Conservation (phyloP, 2,113 vertebrate species). For the Tachycineta bicolor region DNA sequence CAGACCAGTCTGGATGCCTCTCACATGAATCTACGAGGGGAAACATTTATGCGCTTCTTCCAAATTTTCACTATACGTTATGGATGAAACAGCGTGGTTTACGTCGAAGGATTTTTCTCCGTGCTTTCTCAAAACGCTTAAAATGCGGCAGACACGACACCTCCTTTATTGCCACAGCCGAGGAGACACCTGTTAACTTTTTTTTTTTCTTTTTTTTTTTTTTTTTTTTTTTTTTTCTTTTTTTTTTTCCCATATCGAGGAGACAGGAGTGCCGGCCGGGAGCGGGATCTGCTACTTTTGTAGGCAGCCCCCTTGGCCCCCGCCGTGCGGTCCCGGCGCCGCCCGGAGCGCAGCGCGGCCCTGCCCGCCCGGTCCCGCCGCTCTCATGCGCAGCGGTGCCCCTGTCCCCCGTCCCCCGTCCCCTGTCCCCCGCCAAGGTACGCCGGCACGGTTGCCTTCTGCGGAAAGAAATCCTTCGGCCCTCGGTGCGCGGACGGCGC, state of each 20-base stretch:
- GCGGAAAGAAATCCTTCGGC: background rate
- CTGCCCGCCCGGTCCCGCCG: background rate
- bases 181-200: conserved; percentile 74
- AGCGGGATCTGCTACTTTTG: background rate
- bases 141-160: background rate
- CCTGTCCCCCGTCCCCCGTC: background rate
- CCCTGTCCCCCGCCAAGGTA: background rate
- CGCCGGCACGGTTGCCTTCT: background rate
- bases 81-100: background rate
- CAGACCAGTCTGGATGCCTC: background rate
- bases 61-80: background rate
- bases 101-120: background rate
- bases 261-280: background rate
- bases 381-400: no score
- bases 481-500: background rate
- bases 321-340: background rate
- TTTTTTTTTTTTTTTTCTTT: no score
- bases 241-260: background rate
- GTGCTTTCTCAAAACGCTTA: background rate
- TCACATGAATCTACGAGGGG: background rate
- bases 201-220: background rate
- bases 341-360: background rate
- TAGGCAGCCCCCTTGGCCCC: background rate
- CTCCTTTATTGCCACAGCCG: background rate
- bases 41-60: background rate